phyloP scores from a whole-genome alignment of 2,888 invertebrate species.

The Thysanoteuthis rhombus region DNA sequence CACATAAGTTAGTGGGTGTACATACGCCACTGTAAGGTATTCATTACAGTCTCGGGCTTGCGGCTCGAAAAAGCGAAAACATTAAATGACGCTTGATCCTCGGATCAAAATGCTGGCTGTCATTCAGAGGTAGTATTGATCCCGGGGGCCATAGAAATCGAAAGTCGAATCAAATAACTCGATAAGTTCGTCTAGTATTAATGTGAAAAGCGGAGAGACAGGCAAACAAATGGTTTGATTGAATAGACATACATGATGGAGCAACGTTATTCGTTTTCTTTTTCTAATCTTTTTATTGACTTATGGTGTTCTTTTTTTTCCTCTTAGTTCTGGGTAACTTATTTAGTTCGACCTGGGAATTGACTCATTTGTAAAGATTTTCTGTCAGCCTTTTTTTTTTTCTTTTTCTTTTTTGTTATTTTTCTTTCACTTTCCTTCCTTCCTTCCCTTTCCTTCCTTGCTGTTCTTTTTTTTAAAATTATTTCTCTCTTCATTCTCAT shows the following conservation, averaged over 20 bases:
- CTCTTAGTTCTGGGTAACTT: neutral
- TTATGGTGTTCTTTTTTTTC: neutral
- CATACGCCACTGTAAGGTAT: neutral
- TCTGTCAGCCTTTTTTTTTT: neutral
- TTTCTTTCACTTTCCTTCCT: neutral
- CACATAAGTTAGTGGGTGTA: neutral
- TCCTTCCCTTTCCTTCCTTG: neutral
- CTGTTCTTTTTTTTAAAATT: neutral
- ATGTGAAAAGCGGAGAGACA: neutral
- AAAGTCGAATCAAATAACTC: neutral
- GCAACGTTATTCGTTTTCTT: neutral
- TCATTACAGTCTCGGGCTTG: neutral
- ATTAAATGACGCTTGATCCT: constrained; percentile 12
- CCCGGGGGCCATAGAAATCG: constrained; percentile 12
- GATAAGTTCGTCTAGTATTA: neutral
- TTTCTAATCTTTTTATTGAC: neutral
- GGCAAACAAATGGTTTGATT: neutral
- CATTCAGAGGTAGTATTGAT: neutral
- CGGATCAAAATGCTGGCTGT: constrained; percentile 12
- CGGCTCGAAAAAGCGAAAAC: neutral
- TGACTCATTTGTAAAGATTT: neutral
- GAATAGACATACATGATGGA: neutral
- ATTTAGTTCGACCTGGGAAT: neutral
- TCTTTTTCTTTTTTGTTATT: neutral
- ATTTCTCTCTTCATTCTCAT: neutral